Conservation (phyloP, 2,113 vertebrate genomes). For the Trematocara stigmaticum region DNA sequence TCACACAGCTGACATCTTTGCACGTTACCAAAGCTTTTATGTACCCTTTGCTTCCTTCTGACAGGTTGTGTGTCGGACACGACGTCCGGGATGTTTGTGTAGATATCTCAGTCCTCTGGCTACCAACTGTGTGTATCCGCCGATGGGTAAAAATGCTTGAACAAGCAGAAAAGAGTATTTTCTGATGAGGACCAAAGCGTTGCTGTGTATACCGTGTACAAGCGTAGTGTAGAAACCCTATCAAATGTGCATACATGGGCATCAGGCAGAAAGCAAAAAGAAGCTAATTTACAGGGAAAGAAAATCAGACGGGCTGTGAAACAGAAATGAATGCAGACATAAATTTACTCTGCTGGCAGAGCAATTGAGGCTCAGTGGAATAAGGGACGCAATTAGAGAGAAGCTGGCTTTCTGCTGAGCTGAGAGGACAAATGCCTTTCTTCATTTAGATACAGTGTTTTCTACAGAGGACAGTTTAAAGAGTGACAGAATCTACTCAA, state of each 20-base stretch:
- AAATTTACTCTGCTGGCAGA: not conserved
- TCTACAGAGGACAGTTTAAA: not conserved
- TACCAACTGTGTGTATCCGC: not conserved
- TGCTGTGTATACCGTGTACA: not conserved
- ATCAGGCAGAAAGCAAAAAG: not conserved
- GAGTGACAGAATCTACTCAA: not conserved
- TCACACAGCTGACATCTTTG: conserved; percentile 6
- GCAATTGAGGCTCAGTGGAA: not conserved
- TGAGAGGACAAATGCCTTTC: not conserved
- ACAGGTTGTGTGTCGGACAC: not conserved
- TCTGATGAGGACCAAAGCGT: not conserved
- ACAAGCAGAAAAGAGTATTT: not conserved
- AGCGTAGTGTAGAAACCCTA: not conserved
- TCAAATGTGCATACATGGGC: not conserved
- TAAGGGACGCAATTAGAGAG: not conserved
- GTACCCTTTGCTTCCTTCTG: not conserved
- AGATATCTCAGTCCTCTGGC: not conserved
- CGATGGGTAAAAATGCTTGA: not conserved
- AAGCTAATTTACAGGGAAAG: not conserved
- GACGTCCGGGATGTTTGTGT: not conserved
- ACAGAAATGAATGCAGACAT: not conserved
- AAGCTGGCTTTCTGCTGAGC: not conserved
- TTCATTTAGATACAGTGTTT: not conserved
- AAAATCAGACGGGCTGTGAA: not conserved
- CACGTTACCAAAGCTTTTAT: not conserved